A percentile compares a stretch with the other conserved stretches of the same genome.
phyloP scores from a whole-genome alignment of 2,113 vertebrate genomes.

The Philantomba maxwellii region DNA sequence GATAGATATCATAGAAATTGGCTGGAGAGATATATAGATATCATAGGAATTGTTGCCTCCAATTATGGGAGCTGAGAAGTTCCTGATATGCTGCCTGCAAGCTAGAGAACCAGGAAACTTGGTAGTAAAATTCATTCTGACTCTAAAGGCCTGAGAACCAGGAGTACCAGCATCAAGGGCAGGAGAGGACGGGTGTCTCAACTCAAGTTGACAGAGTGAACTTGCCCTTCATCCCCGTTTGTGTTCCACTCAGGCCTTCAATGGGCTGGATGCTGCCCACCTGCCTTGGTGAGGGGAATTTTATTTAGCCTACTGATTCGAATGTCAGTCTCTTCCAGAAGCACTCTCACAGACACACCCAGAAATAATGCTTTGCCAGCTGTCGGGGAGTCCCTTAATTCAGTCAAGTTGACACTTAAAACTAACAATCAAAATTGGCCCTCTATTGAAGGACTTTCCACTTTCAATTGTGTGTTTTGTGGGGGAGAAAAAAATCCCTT shows the following conservation, averaged over 20 bases:
- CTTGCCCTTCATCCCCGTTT: neutral
- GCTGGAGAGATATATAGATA: neutral
- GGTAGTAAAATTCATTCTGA: neutral
- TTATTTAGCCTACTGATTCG: neutral
- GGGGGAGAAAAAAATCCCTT: neutral
- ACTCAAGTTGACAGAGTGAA: neutral
- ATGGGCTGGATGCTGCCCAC: neutral
- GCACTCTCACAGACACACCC: neutral
- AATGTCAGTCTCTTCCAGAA: neutral
- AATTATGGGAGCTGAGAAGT: neutral
- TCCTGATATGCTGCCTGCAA: neutral
- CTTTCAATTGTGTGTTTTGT: neutral
- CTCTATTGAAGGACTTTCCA: neutral
- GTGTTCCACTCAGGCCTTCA: neutral
- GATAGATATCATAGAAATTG: neutral
- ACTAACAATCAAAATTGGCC: neutral
- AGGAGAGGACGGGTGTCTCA: neutral
- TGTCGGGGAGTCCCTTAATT: neutral
- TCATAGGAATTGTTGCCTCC: neutral
- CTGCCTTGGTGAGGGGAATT: neutral
- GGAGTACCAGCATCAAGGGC: neutral
- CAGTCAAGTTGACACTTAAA: neutral
- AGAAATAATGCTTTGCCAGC: neutral
- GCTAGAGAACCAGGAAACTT: neutral
- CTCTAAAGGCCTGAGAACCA: neutral